A percentile compares a stretch with the other conserved stretches of the same genome.
These are phyloP conservation scores for Bubo bubo DNA, from an alignment of 2,113 vertebrate species.

Conservation along the genomic window DNA sequence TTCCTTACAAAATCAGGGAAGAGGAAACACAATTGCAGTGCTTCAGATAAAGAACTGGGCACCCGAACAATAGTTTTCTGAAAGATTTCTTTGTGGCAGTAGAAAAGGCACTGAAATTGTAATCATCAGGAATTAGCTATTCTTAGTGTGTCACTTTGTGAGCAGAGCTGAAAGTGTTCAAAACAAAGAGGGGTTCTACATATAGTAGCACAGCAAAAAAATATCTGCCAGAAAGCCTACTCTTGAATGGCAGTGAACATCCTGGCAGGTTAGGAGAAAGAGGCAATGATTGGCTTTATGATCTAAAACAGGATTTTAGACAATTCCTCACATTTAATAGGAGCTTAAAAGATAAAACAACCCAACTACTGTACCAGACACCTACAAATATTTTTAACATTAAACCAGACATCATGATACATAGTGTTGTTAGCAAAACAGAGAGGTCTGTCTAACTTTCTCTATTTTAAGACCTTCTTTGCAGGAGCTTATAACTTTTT, in stretches of 20 bases:
- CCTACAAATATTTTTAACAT: background rate
- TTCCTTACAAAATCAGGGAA: background rate
- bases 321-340: background rate
- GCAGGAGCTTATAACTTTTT: background rate
- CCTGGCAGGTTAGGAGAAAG: background rate
- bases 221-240: background rate
- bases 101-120: background rate
- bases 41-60: background rate
- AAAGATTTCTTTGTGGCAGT: background rate
- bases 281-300: background rate
- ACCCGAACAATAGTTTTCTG: background rate
- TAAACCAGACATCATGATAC: background rate
- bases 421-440: background rate
- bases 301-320: background rate
- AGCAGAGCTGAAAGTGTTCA: background rate
- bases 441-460: background rate
- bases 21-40: background rate
- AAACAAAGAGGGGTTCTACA: background rate
- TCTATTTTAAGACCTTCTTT: background rate
- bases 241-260: background rate
- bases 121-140: background rate
- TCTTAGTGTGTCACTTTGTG: background rate
- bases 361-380: background rate
- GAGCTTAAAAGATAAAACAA: background rate
- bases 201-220: background rate